Percentiles rank a stretch among this genome's conserved stretches.
Conservation (phyloP, 2,797 vertebrate species). For the Luscinia megarhynchos region DNA sequence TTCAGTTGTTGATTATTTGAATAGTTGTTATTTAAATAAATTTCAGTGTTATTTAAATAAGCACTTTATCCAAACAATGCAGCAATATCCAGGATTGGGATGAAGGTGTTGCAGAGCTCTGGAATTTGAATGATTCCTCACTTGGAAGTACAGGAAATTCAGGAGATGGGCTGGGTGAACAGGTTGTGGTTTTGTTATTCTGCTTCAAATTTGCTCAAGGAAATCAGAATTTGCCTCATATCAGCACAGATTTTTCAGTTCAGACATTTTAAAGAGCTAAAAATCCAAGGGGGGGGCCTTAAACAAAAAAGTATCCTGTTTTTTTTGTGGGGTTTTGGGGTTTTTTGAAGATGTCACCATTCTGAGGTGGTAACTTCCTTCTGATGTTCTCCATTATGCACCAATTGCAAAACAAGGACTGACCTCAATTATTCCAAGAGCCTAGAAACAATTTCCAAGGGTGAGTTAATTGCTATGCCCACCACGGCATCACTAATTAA, state of each 20-base stretch:
- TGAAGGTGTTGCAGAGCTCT: background rate
- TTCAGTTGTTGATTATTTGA: background rate
- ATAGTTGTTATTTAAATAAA: too few species aligned
- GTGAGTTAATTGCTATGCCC: background rate
- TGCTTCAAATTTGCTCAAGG: background rate
- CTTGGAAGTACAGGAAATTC: background rate
- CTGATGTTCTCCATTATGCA: background rate
- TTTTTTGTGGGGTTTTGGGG: background rate
- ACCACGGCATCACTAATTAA: background rate
- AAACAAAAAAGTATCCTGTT: rapidly evolving
- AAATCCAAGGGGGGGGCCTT: background rate
- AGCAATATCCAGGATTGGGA: background rate
- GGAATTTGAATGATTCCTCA: background rate
- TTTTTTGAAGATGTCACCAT: background rate
- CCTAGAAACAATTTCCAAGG: background rate
- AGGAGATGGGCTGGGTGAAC: background rate
- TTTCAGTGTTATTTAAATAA: background rate
- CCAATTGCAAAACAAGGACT: background rate
- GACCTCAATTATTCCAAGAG: background rate
- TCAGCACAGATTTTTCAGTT: background rate
- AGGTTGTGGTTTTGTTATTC: background rate
- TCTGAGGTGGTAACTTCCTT: background rate
- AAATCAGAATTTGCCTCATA: background rate
- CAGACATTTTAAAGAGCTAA: background rate
- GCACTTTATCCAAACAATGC: background rate